A percentile compares a stretch with the other conserved stretches of the same genome.
These are phyloP conservation scores for Drosophila kikkawai DNA, from an alignment of 1,140 invertebrate species.

Conservation along the genomic window DNA sequence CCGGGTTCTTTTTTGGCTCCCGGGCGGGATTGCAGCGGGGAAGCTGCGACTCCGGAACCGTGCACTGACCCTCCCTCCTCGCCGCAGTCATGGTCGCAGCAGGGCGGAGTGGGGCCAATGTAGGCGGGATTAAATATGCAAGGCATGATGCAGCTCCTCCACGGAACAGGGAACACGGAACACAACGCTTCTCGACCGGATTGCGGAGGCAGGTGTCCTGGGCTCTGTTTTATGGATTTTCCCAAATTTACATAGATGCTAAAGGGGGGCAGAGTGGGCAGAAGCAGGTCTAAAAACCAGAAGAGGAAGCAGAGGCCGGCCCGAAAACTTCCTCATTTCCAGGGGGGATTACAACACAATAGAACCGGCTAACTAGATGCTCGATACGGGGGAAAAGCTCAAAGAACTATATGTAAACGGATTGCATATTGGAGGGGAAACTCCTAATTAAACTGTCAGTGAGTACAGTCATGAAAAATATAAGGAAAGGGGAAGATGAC, in stretches of 20 bases:
- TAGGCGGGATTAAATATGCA: conserved; percentile 69
- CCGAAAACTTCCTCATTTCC: conserved; percentile 9
- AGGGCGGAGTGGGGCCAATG: conserved; percentile 64
- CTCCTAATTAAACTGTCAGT: conserved; percentile 21
- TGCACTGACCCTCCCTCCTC: conserved; percentile 28
- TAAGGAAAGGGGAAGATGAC: background rate
- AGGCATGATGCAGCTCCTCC: conserved; percentile 46
- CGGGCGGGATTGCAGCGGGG: conserved; percentile 24
- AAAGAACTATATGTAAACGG: conserved; percentile 13
- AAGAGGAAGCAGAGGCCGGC: background rate
- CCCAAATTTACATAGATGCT: conserved; percentile 28
- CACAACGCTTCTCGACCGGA: conserved; percentile 3
- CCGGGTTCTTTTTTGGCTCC: conserved; percentile 4
- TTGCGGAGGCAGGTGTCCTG: conserved; percentile 29
- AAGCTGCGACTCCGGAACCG: conserved; percentile 26
- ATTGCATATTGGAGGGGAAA: conserved; percentile 8
- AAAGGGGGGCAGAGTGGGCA: background rate
- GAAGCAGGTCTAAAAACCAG: too few species aligned
- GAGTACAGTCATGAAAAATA: background rate
- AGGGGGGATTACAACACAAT: conserved; percentile 15
- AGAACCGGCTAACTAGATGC: conserved; percentile 38
- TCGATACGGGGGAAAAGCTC: background rate
- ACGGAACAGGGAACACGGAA: background rate
- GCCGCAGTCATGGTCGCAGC: conserved; percentile 60
- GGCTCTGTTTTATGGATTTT: conserved; percentile 36